Base-by-base conservation (phyloP, 2,888 invertebrate genomes). In the Leucophenga maculata region DNA sequence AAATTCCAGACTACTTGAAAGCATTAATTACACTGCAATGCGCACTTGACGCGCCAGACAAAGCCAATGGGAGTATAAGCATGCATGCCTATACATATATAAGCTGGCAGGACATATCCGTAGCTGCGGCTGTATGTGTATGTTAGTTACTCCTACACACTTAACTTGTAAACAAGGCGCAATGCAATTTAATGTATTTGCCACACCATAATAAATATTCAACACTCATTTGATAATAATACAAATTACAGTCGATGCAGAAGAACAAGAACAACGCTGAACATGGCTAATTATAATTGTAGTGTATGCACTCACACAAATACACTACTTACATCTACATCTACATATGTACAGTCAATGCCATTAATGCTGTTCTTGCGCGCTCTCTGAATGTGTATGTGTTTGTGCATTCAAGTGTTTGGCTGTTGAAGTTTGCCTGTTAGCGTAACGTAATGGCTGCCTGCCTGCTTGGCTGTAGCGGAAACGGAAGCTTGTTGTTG, bases 141-240 rank as follows among this genome's bases (percentile, higher is more conserved):
- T 39, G 11, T 39, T 39, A 6, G 52, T 18, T 22, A 26, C 55
- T 26, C 55, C 16, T 26, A 48, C 62, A 62, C 60, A 64, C 31
- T 57, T n/a, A 57, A 31, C 46, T 48, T 48, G 48, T 64, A 64
- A 64, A 46, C 62, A 64, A 64, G 48, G 26, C 48, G 48, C 48
- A 48, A 64, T 64, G 62, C 62, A 64, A 64, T 64, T 48, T 64
- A 64, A 64, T 64, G 62, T 64, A 64, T 64, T 64, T 64, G 48
- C 62, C 62, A 64, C 62, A 22, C 48, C 22, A 48, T 64, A 64
- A 64, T 64, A 64, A 64, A 64, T 64, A 64, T 64, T 64, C 62
- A 64, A 64, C 62, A 64, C 62, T 64, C 62, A 64, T 64, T 64
- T 64, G 62, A 64, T 64, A 64, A 64, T 64, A 64, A 64, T 64